Evolutionary conservation across 2,113 vertebrate genomes (phyloP).

Genomic region (Syngnathus scovelli): DNA sequence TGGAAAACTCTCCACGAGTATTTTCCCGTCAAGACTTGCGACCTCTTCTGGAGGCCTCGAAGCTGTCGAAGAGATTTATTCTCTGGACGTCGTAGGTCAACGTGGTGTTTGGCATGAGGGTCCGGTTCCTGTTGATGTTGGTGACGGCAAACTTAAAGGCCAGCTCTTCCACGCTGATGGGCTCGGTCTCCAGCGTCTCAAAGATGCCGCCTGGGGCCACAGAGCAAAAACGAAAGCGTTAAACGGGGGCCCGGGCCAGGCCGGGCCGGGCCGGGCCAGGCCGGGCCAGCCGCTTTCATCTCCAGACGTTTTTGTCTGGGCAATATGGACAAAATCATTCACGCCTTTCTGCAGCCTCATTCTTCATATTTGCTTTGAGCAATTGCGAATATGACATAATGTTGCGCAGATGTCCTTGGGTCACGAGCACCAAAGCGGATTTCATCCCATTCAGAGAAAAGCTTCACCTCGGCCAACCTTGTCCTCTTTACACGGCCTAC

Average conservation of each 20-base stretch:
- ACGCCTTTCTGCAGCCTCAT: neutral
- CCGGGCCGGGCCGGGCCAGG: no score
- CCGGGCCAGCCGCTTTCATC: no score
- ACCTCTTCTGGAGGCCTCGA: conserved; percentile 96
- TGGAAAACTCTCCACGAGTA: no score
- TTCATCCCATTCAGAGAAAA: conserved; percentile 42
- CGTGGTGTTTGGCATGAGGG: conserved; percentile 96
- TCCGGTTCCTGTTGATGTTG: conserved; percentile 95
- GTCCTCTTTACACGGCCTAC: conserved; percentile 29
- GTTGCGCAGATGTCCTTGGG: conserved; percentile 11
- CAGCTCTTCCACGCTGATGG: conserved; percentile 91
- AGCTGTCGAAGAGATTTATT: conserved; percentile 96
- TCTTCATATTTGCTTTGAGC: neutral
- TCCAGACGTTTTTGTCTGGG: neutral
- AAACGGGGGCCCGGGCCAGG: no score
- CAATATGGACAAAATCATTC: neutral
- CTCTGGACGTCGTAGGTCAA: conserved; percentile 98
- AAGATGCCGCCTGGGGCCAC: conserved; percentile 88
- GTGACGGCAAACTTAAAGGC: conserved; percentile 98
- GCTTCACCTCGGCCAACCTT: conserved; percentile 27
- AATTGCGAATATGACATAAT: conserved; percentile 27
- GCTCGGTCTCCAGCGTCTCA: conserved; percentile 94
- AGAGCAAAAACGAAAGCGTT: conserved; percentile 3
- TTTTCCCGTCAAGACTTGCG: no score
- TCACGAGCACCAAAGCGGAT: conserved; percentile 25